Percentiles rank a stretch among this genome's conserved stretches.
Conservation (phyloP, 2,113 vertebrate species). For the Oryctolagus cuniculus region mOryCun1.1 NC_091440.1:34488501-34489000, state of each 20-base stretch:
- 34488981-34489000: not conserved
- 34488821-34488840: not conserved
- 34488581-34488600: not conserved
- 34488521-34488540: not conserved
- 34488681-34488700: not conserved
- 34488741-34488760: not conserved
- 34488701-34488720: not conserved
- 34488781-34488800: not conserved
- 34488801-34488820: not conserved
- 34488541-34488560: not conserved
- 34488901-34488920: not conserved
- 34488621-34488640: slow-evolving; percentile 2
- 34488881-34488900: not conserved
- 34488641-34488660: not conserved
- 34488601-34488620: not conserved
- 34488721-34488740: not conserved
- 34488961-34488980: not conserved
- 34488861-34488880: not conserved
- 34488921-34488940: not conserved
- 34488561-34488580: not conserved
- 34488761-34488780: too few species aligned
- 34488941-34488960: not conserved
- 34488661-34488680: not conserved
- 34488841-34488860: not conserved
- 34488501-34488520: not conserved